These are phyloP conservation scores for Drosophila athabasca DNA, from an alignment of 1,140 invertebrate species.

Conservation along the genomic window DNA sequence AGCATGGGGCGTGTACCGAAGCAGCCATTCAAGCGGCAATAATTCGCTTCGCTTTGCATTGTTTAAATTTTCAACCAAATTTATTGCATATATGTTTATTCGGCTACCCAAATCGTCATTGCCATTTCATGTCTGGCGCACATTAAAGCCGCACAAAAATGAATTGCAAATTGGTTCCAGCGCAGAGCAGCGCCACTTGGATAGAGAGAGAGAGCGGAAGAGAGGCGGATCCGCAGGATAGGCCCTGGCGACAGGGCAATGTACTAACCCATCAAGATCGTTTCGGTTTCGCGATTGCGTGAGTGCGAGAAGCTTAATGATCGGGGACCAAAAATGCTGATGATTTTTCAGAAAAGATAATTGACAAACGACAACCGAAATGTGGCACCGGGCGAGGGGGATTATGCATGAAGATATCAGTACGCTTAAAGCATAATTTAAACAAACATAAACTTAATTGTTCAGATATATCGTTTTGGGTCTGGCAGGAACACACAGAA, in stretches of 20 bases:
- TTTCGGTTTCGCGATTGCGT: constrained; percentile 42
- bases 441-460: constrained; percentile 3
- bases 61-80: constrained; percentile 69
- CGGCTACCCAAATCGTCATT: constrained; percentile 35
- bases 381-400: constrained; percentile 22
- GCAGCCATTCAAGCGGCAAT: constrained; percentile 71
- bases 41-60: constrained; percentile 72
- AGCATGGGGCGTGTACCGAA: constrained; percentile 64
- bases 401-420: constrained; percentile 11
- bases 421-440: constrained; percentile 41
- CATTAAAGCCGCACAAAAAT: constrained; percentile 58
- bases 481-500: no score
- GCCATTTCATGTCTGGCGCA: constrained; percentile 48
- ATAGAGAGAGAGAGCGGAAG: no score
- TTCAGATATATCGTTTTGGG: no score
- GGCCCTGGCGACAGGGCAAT: background rate
- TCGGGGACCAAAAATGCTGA: constrained; percentile 28
- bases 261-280: constrained; percentile 62
- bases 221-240: constrained; percentile 11
- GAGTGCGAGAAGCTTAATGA: constrained; percentile 41
- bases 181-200: constrained; percentile 20
- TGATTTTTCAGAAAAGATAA: constrained; percentile 74
- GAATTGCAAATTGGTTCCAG: constrained; percentile 58
- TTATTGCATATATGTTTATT: constrained; percentile 59
- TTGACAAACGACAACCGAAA: constrained; percentile 67